Base-by-base conservation (phyloP, 2,113 vertebrate species). In the Cettia cetti region DNA sequence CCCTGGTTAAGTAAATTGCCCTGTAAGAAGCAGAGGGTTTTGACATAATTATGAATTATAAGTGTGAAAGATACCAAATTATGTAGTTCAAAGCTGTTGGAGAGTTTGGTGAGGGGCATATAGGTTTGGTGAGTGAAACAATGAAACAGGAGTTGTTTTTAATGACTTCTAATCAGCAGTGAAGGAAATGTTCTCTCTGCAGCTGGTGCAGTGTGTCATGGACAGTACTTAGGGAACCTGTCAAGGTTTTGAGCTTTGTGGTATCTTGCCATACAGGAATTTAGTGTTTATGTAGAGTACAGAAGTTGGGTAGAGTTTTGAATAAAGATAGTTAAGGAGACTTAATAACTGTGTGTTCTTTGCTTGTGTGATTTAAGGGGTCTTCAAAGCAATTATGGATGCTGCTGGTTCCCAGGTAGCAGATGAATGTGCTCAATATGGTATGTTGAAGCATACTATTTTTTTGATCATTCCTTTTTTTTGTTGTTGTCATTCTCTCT, bases 351-450 rank as follows among this genome's bases (percentile, higher is more conserved):
- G 14, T 49, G 3, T 83, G 7, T 82, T 35, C 31, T 92, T 89
- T 91, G 52, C 44, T 66, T 89, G 7, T 75, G 35, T 86, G 14
- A 89, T 88, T 95, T 56, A 69, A 99, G 99, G 99, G 22, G 99
- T 99, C 53, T 99, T 98, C 86, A 99, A 97, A 95, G 99, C 99
- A 71, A 98, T 99, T 97, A 96, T 99, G 96, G 97, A 98, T 81
- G 97, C 97, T 91, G 99, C 99, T 81, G 99, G 99, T 86, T 82
- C 31, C 37, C 33, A 83, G 68, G 98, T 99, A 31, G 95, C 97
- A 94, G 13, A 4, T 0, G 98, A 99, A 81, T 99, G 98, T 85
- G 30, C 60, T 89, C 47, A 0, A 1, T 90, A 98, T 39, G 98
- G 99, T 99, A 98, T 92, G 96, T 89, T 50, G 75, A 54, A 80